Percentiles rank a stretch among this genome's conserved stretches.
phyloP scores from a whole-genome alignment of 2,888 invertebrate genomes.

The Thymelicus sylvestris region DNA sequence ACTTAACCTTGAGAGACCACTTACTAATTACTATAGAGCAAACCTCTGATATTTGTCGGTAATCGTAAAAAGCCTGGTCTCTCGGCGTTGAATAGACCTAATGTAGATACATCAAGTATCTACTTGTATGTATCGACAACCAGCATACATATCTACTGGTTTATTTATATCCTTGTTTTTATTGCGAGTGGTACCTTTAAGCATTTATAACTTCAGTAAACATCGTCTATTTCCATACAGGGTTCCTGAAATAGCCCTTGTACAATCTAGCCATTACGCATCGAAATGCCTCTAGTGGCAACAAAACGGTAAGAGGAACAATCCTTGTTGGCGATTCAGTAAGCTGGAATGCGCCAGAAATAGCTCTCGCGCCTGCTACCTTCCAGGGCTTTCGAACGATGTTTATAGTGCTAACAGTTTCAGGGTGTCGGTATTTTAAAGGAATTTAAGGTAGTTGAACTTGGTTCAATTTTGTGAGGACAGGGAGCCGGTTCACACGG shows the following conservation, averaged over 20 bases:
- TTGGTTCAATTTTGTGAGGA: no score
- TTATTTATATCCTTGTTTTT: no score
- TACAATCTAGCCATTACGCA: constrained; percentile 30
- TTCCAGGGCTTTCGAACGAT: constrained; percentile 18
- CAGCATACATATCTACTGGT: no score
- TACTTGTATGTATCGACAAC: no score
- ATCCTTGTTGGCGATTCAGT: constrained; percentile 45
- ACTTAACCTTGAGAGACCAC: no score
- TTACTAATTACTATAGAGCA: no score
- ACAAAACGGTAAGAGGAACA: constrained; percentile 34
- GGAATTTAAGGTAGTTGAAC: background rate
- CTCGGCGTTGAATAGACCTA: no score
- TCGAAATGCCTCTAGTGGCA: constrained; percentile 24
- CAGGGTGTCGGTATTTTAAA: background rate
- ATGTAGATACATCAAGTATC: no score
- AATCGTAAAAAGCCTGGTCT: no score
- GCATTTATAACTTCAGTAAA: background rate
- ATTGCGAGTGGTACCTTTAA: no score
- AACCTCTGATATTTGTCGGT: no score
- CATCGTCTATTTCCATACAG: background rate
- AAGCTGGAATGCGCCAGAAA: constrained; percentile 54
- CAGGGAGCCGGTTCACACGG: no score
- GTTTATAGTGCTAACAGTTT: background rate
- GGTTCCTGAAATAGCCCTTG: constrained; percentile 23
- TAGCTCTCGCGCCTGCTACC: constrained; percentile 39